Percentiles rank a stretch among this genome's conserved stretches.
phyloP scores from a whole-genome alignment of 2,113 vertebrate genomes.

The Sinosuthora webbiana region DNA sequence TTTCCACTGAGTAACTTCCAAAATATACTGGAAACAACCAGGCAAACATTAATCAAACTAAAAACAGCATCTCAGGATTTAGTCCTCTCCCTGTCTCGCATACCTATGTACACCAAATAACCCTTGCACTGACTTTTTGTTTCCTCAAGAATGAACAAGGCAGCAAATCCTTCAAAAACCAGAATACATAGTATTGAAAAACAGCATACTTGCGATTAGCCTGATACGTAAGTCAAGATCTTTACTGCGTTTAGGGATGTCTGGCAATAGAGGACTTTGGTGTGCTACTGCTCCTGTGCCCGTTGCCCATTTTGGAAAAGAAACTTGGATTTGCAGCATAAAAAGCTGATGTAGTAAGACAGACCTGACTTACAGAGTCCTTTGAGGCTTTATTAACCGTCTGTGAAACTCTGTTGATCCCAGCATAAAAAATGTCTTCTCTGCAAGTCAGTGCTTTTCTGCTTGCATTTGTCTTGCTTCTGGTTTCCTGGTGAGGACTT shows the following conservation, averaged over 20 bases:
- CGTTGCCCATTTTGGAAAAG: not conserved
- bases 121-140: not conserved
- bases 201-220: not conserved
- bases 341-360: not conserved
- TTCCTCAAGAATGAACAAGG: not conserved
- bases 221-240: not conserved
- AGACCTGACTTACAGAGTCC: not conserved
- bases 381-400: not conserved
- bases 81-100: fast-evolving
- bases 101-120: not conserved
- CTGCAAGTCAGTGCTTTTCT: not conserved
- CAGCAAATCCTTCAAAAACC: not conserved
- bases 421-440: not conserved
- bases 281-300: not conserved
- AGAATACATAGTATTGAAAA: not conserved
- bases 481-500: not conserved
- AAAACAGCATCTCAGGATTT: not conserved
- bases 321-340: not conserved
- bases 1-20: conserved; percentile 60
- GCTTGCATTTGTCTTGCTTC: not conserved
- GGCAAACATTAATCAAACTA: conserved; percentile 46
- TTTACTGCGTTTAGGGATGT: not conserved
- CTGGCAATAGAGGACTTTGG: not conserved
- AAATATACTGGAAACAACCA: not conserved
- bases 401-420: not conserved